Percentiles rank a stretch among this genome's conserved stretches.
Conservation (phyloP, 2,113 vertebrate species). For the Ivindomyrus marchei region DNA sequence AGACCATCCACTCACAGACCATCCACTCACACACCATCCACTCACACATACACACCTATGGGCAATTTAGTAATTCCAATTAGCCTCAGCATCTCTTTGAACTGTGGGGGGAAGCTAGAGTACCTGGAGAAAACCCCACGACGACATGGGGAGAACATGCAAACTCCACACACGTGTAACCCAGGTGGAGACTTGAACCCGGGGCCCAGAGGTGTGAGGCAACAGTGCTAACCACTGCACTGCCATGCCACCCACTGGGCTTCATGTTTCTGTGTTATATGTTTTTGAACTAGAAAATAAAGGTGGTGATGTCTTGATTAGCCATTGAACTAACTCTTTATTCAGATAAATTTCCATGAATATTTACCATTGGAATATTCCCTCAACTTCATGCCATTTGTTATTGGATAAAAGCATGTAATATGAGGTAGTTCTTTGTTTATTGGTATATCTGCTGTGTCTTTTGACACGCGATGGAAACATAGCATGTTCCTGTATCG, state of each 20-base stretch:
- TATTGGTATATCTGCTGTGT: background rate
- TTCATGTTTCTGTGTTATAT: background rate
- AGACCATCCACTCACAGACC: too few relatives aligned
- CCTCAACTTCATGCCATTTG: background rate
- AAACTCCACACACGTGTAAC: too few relatives aligned
- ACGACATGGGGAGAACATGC: too few relatives aligned
- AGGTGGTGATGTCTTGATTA: background rate
- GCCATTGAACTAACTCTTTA: background rate
- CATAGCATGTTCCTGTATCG: background rate
- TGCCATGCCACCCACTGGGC: background rate
- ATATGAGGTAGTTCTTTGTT: background rate
- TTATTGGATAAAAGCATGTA: background rate
- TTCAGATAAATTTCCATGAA: background rate
- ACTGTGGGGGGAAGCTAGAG: too few relatives aligned
- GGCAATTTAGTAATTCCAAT: too few relatives aligned
- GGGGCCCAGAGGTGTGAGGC: too few relatives aligned
- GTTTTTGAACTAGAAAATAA: background rate
- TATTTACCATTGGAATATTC: background rate
- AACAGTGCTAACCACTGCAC: too few relatives aligned
- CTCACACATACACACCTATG: too few relatives aligned
- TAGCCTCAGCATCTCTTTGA: too few relatives aligned
- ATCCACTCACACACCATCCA: too few relatives aligned
- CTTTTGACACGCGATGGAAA: background rate
- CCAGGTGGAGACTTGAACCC: too few relatives aligned
- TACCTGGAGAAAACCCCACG: too few relatives aligned